These are phyloP conservation scores for Antigone vipio DNA, from an alignment of 2,113 vertebrate species.

Conservation along the genomic window DNA sequence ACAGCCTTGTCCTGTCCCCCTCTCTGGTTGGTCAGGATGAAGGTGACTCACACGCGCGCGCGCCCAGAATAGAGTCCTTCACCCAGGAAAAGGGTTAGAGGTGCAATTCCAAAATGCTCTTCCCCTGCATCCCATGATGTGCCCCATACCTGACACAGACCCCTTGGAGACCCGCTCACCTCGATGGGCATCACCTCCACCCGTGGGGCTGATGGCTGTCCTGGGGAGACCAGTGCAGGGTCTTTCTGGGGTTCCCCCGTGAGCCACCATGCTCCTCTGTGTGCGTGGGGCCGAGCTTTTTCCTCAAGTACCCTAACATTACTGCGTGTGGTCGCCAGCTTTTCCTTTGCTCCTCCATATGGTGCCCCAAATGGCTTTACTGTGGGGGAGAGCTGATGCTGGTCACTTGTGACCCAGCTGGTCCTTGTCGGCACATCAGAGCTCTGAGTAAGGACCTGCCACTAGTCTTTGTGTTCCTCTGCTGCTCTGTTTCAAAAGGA, in stretches of 20 bases:
- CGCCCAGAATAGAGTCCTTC: not conserved
- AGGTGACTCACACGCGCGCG: accelerated
- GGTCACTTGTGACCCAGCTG: not conserved
- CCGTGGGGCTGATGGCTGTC: not conserved
- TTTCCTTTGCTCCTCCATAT: not conserved
- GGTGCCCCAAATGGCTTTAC: not conserved
- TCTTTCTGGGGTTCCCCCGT: not conserved
- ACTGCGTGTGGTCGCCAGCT: not conserved
- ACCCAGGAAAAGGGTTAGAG: not conserved
- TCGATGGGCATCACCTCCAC: not conserved
- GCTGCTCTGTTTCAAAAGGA: not conserved
- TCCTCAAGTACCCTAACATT: accelerated
- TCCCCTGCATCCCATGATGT: not conserved
- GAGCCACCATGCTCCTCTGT: not conserved
- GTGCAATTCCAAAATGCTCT: not conserved
- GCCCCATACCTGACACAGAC: not conserved
- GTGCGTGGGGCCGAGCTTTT: accelerated
- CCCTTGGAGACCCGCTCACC: not conserved
- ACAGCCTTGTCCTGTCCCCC: too few relatives aligned
- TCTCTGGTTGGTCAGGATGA: not conserved
- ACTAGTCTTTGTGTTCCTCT: not conserved
- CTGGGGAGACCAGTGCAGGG: not conserved
- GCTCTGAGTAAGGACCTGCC: not conserved
- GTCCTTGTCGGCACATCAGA: not conserved
- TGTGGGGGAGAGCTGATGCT: not conserved